Conservation (phyloP, 2,797 vertebrate species). For the Bovichtus diacanthus region DNA sequence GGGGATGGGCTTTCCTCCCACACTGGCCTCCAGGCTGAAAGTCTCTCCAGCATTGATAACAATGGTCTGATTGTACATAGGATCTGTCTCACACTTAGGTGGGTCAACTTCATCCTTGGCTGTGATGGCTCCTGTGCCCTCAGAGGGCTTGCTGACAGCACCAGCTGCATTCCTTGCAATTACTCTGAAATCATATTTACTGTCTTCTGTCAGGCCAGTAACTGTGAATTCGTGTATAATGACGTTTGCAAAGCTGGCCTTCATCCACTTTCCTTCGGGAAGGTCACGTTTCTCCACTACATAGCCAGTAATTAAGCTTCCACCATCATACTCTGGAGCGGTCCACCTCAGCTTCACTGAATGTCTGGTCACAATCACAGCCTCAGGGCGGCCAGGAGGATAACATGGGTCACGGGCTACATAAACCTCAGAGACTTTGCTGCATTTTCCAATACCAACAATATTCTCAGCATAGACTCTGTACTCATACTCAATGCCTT, state of each 20-base stretch:
- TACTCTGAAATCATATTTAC: conserved; percentile 97
- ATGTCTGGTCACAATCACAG: conserved; percentile 94
- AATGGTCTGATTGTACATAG: conserved; percentile 94
- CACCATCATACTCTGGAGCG: conserved; percentile 94
- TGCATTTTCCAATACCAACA: conserved; percentile 95
- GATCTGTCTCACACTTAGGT: conserved; percentile 94
- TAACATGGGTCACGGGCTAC: conserved; percentile 97
- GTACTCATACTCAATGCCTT: conserved; percentile 99
- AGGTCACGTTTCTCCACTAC: conserved; percentile 97
- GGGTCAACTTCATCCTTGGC: conserved; percentile 97
- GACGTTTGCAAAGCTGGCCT: conserved; percentile 96
- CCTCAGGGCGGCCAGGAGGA: conserved; percentile 93
- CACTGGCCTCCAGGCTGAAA: conserved; percentile 93
- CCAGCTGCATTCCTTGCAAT: conserved; percentile 98
- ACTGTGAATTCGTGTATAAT: conserved; percentile 95
- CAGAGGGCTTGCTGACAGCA: conserved; percentile 94
- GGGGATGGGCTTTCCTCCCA: conserved; percentile 95
- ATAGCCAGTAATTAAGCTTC: conserved; percentile 95
- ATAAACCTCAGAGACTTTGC: conserved; percentile 96
- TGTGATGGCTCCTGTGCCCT: conserved; percentile 95
- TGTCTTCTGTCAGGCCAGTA: conserved; percentile 93
- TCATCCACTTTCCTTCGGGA: conserved; percentile 99
- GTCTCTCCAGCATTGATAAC: conserved; percentile 95
- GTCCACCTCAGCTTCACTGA: conserved; percentile 94
- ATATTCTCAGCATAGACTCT: conserved; percentile 98